Evolutionary conservation across 2,797 vertebrate species (phyloP).

Genomic region (Silurus aristotelis): DNA sequence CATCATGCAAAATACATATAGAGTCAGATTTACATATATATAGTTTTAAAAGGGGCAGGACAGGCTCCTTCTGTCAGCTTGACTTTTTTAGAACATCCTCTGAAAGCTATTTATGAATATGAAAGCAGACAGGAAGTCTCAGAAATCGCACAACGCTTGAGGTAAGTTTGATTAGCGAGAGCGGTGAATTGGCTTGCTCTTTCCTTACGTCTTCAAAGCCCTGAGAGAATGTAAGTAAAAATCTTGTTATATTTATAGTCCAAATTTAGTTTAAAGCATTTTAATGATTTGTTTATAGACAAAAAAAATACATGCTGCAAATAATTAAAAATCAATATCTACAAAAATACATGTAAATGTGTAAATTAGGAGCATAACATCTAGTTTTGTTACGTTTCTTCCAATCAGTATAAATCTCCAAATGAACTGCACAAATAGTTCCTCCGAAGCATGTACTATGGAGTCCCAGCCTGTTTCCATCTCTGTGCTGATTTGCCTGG

Average conservation of each 20-base stretch:
- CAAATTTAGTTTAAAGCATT: not conserved
- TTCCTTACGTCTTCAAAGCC: not conserved
- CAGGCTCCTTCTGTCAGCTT: not conserved
- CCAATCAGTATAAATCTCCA: not conserved
- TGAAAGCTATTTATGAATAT: constrained; percentile 34
- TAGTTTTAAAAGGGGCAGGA: not conserved
- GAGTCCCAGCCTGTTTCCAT: constrained; percentile 55
- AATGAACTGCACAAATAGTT: constrained; percentile 39
- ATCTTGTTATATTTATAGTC: not conserved
- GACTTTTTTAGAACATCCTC: constrained; percentile 20
- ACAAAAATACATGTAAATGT: not conserved
- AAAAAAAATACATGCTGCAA: not conserved
- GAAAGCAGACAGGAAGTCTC: constrained; percentile 35
- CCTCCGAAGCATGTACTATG: constrained; percentile 33
- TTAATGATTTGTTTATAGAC: not conserved
- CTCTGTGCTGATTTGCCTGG: constrained; percentile 61
- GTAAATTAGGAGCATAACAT: not conserved
- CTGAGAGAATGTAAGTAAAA: constrained; percentile 27
- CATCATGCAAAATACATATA: not conserved
- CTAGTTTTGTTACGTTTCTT: not conserved
- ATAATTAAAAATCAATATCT: not conserved
- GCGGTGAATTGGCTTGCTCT: not conserved
- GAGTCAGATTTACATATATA: not conserved
- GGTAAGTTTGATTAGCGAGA: not conserved
- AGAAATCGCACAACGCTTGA: not conserved